phyloP scores from a whole-genome alignment of 2,888 invertebrate species.

The Dimorphilus gyrociliatus region DNA sequence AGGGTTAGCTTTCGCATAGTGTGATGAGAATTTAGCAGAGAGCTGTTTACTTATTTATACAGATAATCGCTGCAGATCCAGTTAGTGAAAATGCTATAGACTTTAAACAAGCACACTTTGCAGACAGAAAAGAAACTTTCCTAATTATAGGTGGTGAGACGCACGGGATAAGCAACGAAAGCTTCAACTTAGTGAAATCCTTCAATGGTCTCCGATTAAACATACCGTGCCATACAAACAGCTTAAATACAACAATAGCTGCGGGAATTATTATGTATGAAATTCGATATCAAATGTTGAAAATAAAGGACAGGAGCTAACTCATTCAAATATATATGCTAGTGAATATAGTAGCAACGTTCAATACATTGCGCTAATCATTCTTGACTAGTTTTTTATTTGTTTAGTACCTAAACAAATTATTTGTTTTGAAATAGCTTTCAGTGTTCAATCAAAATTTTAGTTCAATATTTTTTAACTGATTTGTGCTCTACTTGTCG shows the following conservation, averaged over 20 bases:
- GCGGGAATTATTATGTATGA: conserved; percentile 68
- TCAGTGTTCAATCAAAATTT: too few relatives aligned
- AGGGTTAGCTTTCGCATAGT: neutral
- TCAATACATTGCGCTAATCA: too few relatives aligned
- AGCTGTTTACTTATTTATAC: conserved; percentile 4
- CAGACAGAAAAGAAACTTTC: conserved; percentile 42
- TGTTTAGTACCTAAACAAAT: too few relatives aligned
- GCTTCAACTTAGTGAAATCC: conserved; percentile 46
- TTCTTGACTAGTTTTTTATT: too few relatives aligned
- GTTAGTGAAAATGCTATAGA: conserved; percentile 13
- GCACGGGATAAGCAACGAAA: conserved; percentile 59
- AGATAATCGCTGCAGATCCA: conserved; percentile 11
- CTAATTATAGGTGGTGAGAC: conserved; percentile 76
- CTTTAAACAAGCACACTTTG: conserved; percentile 39
- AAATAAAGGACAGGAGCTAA: too few relatives aligned
- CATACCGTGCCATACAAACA: conserved; percentile 64
- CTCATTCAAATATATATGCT: too few relatives aligned
- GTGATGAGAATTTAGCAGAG: conserved; percentile 4
- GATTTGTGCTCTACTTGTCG: too few relatives aligned
- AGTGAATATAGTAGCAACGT: too few relatives aligned
- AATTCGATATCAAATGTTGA: too few relatives aligned
- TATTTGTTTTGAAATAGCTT: too few relatives aligned
- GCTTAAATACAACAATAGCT: conserved; percentile 68
- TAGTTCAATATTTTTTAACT: too few relatives aligned
- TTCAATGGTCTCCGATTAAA: conserved; percentile 51